phyloP scores from a whole-genome alignment of 2,113 vertebrate genomes.

The Theropithecus gelada region DNA sequence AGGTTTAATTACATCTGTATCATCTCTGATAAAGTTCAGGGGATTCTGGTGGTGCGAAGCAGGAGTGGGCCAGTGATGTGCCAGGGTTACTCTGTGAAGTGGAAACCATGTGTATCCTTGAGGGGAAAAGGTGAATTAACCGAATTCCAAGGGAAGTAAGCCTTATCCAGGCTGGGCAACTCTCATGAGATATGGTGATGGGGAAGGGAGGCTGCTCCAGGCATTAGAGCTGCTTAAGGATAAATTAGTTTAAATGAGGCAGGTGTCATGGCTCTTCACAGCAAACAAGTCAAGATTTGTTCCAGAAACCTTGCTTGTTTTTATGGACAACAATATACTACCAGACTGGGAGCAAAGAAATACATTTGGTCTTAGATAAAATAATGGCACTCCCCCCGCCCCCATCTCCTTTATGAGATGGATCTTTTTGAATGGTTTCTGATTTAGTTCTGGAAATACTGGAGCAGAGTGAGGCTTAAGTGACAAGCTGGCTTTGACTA shows the following conservation, averaged over 20 bases:
- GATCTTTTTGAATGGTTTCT: neutral
- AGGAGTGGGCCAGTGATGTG: neutral
- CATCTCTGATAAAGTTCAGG: conserved; percentile 62
- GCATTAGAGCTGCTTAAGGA: neutral
- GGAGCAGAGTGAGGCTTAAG: neutral
- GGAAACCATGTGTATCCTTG: neutral
- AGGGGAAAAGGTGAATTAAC: conserved; percentile 9
- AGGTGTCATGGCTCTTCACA: neutral
- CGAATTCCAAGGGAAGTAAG: neutral
- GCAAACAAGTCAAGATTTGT: neutral
- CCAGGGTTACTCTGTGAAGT: neutral
- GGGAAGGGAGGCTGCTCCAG: neutral
- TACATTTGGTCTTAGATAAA: neutral
- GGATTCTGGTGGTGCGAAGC: conserved; percentile 40
- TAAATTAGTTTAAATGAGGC: neutral
- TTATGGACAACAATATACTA: neutral
- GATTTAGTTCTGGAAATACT: conserved; percentile 31
- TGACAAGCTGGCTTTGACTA: neutral
- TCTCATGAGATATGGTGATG: neutral
- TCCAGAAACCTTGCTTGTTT: conserved; percentile 14
- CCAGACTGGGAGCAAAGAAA: neutral
- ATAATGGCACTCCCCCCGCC: neutral
- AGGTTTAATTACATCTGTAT: conserved; percentile 76
- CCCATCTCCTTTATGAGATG: neutral
- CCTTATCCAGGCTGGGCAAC: neutral